Evolutionary conservation across 2,113 vertebrate genomes (phyloP), one percentile per base, ranked within the genome.

Genomic region (Oncorhynchus keta): DNA sequence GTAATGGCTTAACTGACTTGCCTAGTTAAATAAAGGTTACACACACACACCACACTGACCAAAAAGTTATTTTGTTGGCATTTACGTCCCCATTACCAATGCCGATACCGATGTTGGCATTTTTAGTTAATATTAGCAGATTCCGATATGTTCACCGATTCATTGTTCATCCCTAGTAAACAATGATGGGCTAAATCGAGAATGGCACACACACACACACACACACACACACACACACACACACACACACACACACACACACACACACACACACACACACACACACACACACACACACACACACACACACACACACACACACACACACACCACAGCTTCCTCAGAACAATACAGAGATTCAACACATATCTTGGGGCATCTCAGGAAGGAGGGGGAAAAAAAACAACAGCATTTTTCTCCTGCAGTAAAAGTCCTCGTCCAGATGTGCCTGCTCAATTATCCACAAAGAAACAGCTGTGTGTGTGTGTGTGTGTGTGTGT

Each of bases 361-460:
- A 61, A 39, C 9, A 32, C 16, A n/a, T 59, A 39, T 77, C 67
- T 80, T 45, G 5, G 3, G 49, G 32, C 69, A 39, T 72, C 65
- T 72, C 61, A 22, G 5, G 64, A 8, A 49, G 61, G 64, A 55
- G 45, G 49, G 9, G 8, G 18, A 2, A 11, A 22, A 26, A 64
- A 20, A 49, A 75, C 62, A 39, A 32, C 16, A 61, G 75, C 45
- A n/a, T 68, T 79, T 77, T 78, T 84, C 22, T 66, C 75, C 75
- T 71, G 67, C 73, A 76, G 79, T 82, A 68, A 76, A 75, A 76
- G 65, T 81, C 76, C 26, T 22, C 62, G 51, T 77, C 79, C 85
- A 86, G 84, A 83, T 84, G 87, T 89, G 77, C 75, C 66, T 66
- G 70, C 75, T 76, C 69, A 83, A 83, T 86, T 89, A 84, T 74